Base-by-base conservation (phyloP, 2,113 vertebrate species). In the Peucedramus taeniatus region DNA sequence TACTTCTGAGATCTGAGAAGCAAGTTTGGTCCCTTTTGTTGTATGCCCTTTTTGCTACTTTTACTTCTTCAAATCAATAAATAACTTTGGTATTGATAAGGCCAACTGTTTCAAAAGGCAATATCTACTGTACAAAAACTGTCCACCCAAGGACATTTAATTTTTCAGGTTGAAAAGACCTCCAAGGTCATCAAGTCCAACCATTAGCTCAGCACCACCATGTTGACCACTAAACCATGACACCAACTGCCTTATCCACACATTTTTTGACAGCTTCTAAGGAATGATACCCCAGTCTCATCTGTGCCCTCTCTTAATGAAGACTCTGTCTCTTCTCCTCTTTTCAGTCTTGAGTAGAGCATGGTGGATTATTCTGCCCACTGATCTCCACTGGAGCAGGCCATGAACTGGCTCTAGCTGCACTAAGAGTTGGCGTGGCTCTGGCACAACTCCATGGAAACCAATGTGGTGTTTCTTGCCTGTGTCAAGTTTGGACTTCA, bases 251-350 rank as follows among this genome's bases (percentile, higher is more conserved):
- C 40, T 22, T 35, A 60, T 31, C 24, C 20, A 66, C 14, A 4
- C 0, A 3, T 4, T 65, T 89, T 66, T 60, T 30, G 11, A 26
- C 37, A 47, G 8, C 17, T 60, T 60, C 2, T 8, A 45, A 24
- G 39, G 6, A 75, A 40, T 69, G 33, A 18, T 44, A 17, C 1
- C 3, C 2, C 11, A 9, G 13, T n/a, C 35, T 64, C 21, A 39
- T 37, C 35, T n/a, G 14, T 0, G 0, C 3, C 14, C 5, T 40
- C 16, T 75, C 21, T 22, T 61, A 59, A 76, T 44, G 14, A 54
- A 23, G 24, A 27, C 3, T 27, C 40, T 65, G 27, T 5, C 14
- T 81, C 75, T 22, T 10, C 31, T 70, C 4, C 1, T 23, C 9
- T 89, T 93, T 59, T 64, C 47, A 63, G 4, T 30, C 35, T 74